Evolutionary conservation across 2,113 vertebrate genomes (phyloP).

Genomic region (Saccopteryx bilineata): DNA sequence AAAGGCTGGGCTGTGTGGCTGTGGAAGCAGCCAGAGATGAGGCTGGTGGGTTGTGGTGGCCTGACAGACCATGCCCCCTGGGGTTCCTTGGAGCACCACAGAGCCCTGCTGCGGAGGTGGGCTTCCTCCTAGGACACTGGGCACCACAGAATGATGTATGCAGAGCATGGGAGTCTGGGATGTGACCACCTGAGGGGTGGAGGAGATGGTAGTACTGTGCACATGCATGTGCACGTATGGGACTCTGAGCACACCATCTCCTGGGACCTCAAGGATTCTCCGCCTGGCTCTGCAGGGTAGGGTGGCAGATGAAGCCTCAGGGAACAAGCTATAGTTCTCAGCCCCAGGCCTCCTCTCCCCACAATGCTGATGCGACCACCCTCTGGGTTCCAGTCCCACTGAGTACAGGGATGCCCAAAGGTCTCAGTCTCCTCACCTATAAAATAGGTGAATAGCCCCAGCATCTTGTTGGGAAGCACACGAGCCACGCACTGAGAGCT

Average conservation of each 20-base stretch:
- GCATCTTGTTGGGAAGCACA: background rate
- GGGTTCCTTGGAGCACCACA: too few relatives aligned
- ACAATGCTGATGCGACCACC: background rate
- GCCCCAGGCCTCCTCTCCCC: background rate
- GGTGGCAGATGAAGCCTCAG: background rate
- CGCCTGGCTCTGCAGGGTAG: background rate
- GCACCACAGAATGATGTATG: accelerated
- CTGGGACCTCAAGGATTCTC: too few relatives aligned
- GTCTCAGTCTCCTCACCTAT: background rate
- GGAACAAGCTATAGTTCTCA: background rate
- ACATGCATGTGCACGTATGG: accelerated
- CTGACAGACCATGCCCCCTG: too few relatives aligned
- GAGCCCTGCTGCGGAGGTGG: too few relatives aligned
- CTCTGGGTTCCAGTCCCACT: background rate
- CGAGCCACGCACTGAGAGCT: background rate
- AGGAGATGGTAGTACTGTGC: background rate
- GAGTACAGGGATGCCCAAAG: background rate
- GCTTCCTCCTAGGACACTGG: background rate
- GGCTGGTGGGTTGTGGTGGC: background rate
- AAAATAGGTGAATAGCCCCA: background rate
- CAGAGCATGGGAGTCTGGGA: accelerated
- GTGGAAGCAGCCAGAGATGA: too few relatives aligned
- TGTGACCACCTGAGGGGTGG: accelerated
- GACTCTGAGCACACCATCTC: background rate
- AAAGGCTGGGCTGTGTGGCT: background rate